phyloP scores from a whole-genome alignment of 2,113 vertebrate genomes.

The Thunnus maccoyii region DNA sequence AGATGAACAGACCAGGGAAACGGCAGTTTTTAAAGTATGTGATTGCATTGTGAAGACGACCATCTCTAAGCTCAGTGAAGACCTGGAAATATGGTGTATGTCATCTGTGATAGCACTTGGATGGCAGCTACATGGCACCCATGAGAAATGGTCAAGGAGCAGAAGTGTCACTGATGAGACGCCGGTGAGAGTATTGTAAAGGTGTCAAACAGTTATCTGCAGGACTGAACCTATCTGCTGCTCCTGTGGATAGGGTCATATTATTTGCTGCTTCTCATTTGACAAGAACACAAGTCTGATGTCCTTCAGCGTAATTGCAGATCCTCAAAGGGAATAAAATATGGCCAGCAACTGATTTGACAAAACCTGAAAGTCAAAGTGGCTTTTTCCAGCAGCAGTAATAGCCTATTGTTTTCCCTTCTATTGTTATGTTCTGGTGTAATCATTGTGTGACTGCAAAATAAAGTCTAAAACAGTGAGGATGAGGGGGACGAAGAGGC shows the following conservation, averaged over 20 bases:
- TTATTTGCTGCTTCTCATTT: constrained; percentile 18
- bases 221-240: constrained; percentile 30
- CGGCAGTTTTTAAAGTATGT: neutral
- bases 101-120: neutral
- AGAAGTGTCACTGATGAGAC: constrained; percentile 30
- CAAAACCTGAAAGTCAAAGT: constrained; percentile 37
- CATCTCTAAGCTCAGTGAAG: constrained; percentile 1
- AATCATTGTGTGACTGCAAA: constrained; percentile 17
- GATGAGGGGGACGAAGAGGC: neutral
- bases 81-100: constrained; percentile 18
- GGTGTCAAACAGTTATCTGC: constrained; percentile 27
- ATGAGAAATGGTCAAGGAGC: constrained; percentile 9
- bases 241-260: constrained; percentile 16
- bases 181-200: constrained; percentile 9
- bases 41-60: constrained; percentile 5
- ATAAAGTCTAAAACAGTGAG: constrained; percentile 14
- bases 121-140: neutral
- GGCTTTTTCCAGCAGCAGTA: constrained; percentile 9
- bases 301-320: constrained; percentile 38
- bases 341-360: constrained; percentile 10
- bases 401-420: constrained; percentile 13
- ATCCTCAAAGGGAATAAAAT: constrained; percentile 21
- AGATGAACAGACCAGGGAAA: neutral
- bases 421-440: constrained; percentile 19
- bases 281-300: constrained; percentile 32